Evolutionary conservation across 2,113 vertebrate genomes (phyloP), one percentile per base, ranked within the genome.

Genomic region (Garra rufa): DNA sequence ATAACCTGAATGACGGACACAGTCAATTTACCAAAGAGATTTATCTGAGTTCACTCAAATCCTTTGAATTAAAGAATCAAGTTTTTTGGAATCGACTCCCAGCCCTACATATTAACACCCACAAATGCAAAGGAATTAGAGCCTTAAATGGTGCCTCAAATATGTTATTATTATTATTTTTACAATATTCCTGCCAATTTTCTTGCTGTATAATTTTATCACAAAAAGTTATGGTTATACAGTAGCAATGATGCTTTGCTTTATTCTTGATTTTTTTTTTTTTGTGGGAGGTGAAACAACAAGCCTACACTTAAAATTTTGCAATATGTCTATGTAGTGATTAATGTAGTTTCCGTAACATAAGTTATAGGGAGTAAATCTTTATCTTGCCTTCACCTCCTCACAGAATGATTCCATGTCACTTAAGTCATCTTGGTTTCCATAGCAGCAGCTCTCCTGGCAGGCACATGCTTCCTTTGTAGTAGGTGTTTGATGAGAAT

Each of bases 361-460:
- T 15, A 46, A 79, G 4, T 73, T 38, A 38, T 61, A 15, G 46
- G 43, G 48, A 83, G 65, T 21, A 46, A 41, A 80, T 69, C n/a
- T 61, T 84, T 28, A 65, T 78, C 28, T 50, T 15, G 26, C 61
- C 30, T 55, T 74, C 76, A 77, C 59, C 55, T 81, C 41, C 57
- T 57, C 38, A 21, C 63, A 5, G 81, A 74, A 74, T 46, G 41
- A 76, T 85, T 78, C 57, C 76, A 63, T 61, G 76, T 85, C 83
- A 86, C 74, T 85, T 71, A 79, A 81, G 78, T 81, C 78, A 86
- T 83, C 79, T 71, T 83, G 76, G 88, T 90, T 90, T 90, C 88
- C 88, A 90, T 89, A 85, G 89, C 87, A 88, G 84, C 87, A 34
- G 50, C 55, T 81, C 50, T 70, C 34, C 28, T 38, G 70, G 67